Percentiles rank a stretch among this genome's conserved stretches.
phyloP scores from a whole-genome alignment of 2,888 invertebrate genomes.

The Dynastes maya region DNA sequence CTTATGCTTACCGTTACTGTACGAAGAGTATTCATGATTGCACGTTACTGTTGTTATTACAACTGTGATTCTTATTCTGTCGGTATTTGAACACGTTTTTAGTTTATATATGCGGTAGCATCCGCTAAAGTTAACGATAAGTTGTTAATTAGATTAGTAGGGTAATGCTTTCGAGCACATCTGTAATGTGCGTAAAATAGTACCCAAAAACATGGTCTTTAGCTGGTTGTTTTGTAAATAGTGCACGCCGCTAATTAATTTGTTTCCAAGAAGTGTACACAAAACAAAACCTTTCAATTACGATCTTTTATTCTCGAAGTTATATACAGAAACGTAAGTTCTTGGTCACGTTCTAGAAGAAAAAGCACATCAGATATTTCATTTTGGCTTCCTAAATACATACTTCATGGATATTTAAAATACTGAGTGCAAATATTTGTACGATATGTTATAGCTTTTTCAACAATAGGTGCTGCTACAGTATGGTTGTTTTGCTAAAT shows the following conservation, averaged over 20 bases:
- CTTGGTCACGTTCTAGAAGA: too few species aligned
- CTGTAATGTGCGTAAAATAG: background rate
- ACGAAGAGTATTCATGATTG: slow-evolving; percentile 6
- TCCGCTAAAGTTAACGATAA: slow-evolving; percentile 1
- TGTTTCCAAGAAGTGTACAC: background rate
- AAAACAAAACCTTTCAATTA: background rate
- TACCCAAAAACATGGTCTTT: background rate
- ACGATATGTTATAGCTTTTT: too few species aligned
- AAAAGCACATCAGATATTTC: too few species aligned
- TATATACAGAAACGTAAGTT: background rate
- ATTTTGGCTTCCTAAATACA: too few species aligned
- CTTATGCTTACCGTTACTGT: slow-evolving; percentile 29
- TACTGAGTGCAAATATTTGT: too few species aligned
- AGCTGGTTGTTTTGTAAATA: background rate
- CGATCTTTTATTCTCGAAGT: background rate
- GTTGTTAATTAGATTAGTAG: slow-evolving; percentile 36
- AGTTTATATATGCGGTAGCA: background rate
- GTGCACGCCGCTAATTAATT: background rate
- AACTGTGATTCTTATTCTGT: background rate
- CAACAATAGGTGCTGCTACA: too few species aligned
- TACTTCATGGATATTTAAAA: too few species aligned
- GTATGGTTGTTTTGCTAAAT: too few species aligned
- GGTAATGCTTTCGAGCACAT: slow-evolving; percentile 1
- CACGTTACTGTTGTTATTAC: slow-evolving; percentile 9
- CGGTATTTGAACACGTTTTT: background rate